Base-by-base conservation (phyloP, 2,113 vertebrate genomes). In the Odontophorus gujanensis region DNA sequence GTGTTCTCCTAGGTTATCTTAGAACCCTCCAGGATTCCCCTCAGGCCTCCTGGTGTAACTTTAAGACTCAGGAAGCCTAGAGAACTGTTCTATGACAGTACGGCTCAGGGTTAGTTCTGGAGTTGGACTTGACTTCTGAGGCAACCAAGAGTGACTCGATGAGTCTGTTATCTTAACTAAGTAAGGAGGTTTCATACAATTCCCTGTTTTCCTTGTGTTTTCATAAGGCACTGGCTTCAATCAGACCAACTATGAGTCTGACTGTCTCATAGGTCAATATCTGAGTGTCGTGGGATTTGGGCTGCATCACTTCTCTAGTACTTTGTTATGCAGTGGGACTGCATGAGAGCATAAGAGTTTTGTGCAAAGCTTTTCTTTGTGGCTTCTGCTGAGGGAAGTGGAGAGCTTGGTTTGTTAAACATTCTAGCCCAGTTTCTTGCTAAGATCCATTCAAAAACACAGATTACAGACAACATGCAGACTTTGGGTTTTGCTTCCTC, bases 151-250 rank as follows among this genome's bases (percentile, higher is more conserved):
- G 15, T 85, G 55, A 76, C 38, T 45, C 30, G 63, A 87, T 83
- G 36, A 21, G 26, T 79, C 62, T 19, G 43, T 45, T 63, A 25
- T 47, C 14, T 81, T 81, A 95, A 71, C 14, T n/a, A n/a, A n/a
- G n/a, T 36, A 78, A 91, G 51, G 13, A 94, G 67, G 88, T 94
- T 93, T n/a, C 42, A 79, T 32, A 43, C 45, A 66, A 14, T 81
- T 85, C 42, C 55, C 26, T 36, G 2, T 9, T 91, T 72, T 79
- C 21, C 20, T 72, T 38, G 22, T 61, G 36, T 62, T 62, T 62
- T 87, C 30, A 51, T 32, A 7, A 78, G 34, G 24, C 9, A 8
- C 45, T 90, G n/a, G 18, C 59, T 89, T 24, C 63, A 78, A 86
- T 92, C 59, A 82, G 75, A 81, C 15, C 63, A 68, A 20, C 68